A percentile compares a stretch with the other conserved stretches of the same genome.
phyloP scores from a whole-genome alignment of 2,888 invertebrate species.

The Scaptomyza polygonia region DNA sequence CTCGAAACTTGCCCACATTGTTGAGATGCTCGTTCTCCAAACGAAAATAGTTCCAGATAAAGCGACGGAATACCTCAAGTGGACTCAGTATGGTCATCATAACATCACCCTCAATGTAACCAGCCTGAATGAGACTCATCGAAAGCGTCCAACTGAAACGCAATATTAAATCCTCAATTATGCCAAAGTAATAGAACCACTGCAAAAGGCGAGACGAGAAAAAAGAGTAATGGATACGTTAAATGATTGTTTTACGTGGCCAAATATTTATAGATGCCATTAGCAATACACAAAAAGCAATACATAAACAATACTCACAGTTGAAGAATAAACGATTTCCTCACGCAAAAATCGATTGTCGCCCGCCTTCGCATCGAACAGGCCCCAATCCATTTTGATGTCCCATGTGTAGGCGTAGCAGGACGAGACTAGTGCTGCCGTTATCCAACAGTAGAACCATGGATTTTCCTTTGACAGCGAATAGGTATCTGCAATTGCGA shows the following conservation, averaged over 20 bases:
- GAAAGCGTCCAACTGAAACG: slow-evolving; percentile 92
- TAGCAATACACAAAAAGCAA: slow-evolving; percentile 38
- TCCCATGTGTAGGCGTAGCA: slow-evolving; percentile 94
- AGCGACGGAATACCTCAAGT: slow-evolving; percentile 89
- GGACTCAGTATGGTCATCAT: slow-evolving; percentile 88
- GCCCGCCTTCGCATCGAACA: slow-evolving; percentile 90
- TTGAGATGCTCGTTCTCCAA: slow-evolving; percentile 95
- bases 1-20: slow-evolving; percentile 95
- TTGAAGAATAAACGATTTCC: slow-evolving; percentile 91
- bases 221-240: slow-evolving; percentile 61
- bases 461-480: slow-evolving; percentile 86
- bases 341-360: slow-evolving; percentile 90
- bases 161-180: slow-evolving; percentile 91
- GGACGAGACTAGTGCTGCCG: slow-evolving; percentile 88
- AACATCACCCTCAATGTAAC: slow-evolving; percentile 87
- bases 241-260: slow-evolving; percentile 62
- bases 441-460: slow-evolving; percentile 89
- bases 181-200: slow-evolving; percentile 93
- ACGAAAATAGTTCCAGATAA: slow-evolving; percentile 96
- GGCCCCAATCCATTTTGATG: slow-evolving; percentile 95
- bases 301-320: slow-evolving; percentile 85
- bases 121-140: slow-evolving; percentile 88
- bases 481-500: slow-evolving; percentile 62
- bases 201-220: slow-evolving; percentile 67
- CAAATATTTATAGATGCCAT: slow-evolving; percentile 71